Evolutionary conservation across 2,797 vertebrate species (phyloP).

Genomic region (Yasuhikotakia modesta): DNA sequence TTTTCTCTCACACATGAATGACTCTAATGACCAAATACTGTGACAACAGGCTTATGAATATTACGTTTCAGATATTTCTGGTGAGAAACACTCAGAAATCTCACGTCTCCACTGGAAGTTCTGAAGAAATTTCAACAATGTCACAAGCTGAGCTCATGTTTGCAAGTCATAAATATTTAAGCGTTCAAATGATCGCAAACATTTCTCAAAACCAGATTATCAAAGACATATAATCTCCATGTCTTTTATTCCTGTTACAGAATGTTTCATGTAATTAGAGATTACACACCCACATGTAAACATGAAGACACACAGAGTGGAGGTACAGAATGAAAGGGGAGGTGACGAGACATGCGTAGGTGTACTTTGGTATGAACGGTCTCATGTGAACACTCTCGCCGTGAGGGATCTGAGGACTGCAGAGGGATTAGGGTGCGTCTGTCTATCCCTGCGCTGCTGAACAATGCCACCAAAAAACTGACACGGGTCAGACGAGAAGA

Average conservation of each 20-base stretch:
- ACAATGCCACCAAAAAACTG: conserved; percentile 52
- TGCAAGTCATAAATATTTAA: neutral
- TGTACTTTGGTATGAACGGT: conserved; percentile 80
- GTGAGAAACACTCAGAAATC: no score
- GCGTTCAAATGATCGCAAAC: neutral
- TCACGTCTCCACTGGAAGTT: neutral
- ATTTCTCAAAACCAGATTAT: conserved; percentile 3
- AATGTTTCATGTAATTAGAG: conserved; percentile 43
- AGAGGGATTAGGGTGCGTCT: conserved; percentile 62
- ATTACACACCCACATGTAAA: conserved; percentile 41
- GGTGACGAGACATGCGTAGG: conserved; percentile 77
- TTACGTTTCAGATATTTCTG: no score
- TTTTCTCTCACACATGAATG: conserved; percentile 10
- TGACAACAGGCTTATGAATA: neutral
- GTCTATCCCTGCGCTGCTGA: conserved; percentile 52
- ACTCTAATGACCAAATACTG: neutral
- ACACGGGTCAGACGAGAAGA: conserved; percentile 59
- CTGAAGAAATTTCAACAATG: neutral
- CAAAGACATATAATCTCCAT: neutral
- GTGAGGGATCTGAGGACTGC: conserved; percentile 60
- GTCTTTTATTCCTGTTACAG: neutral
- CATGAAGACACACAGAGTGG: conserved; percentile 39
- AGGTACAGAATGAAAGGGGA: conserved; percentile 62
- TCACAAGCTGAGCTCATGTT: neutral
- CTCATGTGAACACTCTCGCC: conserved; percentile 75